Conservation (phyloP, 2,888 invertebrate species). For the Camponotus fellah region DNA sequence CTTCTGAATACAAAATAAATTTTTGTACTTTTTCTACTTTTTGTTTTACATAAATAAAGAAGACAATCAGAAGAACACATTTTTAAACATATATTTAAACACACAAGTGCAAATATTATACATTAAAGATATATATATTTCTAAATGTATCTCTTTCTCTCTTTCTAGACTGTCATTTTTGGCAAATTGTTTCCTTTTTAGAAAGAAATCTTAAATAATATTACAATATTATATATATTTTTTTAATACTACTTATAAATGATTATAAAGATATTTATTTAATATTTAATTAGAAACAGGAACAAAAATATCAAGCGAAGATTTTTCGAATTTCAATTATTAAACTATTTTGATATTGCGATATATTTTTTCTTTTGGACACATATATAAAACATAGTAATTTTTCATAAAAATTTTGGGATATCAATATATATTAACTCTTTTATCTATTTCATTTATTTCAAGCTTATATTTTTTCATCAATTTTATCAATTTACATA, state of each 20-base stretch:
- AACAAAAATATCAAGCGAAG: neutral
- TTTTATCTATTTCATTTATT: neutral
- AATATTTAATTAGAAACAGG: neutral
- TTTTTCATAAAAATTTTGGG: neutral
- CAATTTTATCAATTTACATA: neutral
- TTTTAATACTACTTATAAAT: neutral
- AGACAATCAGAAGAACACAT: too few species aligned
- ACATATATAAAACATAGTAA: neutral
- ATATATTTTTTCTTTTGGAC: neutral
- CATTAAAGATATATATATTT: too few species aligned
- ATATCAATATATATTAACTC: neutral
- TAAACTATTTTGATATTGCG: neutral
- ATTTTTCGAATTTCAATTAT: neutral
- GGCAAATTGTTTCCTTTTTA: neutral
- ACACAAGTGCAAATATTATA: too few species aligned
- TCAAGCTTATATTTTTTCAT: neutral
- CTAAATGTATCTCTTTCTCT: too few species aligned
- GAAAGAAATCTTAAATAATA: neutral
- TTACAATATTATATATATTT: neutral
- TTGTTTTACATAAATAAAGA: too few species aligned
- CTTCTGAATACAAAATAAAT: too few species aligned
- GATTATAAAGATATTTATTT: neutral
- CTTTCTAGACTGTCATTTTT: too few species aligned
- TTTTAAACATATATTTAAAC: too few species aligned
- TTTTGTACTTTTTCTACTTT: too few species aligned